Evolutionary conservation across 2,888 invertebrate species (phyloP), one percentile per base, ranked within the genome.

Genomic region (Aspidapion aeneum): DNA sequence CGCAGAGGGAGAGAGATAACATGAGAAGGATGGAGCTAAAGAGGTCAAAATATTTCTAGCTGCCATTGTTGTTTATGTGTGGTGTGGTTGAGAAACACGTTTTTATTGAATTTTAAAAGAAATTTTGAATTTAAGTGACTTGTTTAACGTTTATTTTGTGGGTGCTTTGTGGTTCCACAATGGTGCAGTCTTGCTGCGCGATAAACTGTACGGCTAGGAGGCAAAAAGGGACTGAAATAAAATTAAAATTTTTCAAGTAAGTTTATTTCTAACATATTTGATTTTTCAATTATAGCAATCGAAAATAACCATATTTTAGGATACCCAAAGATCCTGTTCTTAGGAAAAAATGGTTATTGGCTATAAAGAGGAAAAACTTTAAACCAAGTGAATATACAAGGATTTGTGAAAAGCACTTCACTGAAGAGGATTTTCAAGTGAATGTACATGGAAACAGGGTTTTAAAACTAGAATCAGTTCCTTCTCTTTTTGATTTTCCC

Each of bases 401-500:
- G 3, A 50, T 61, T 50, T 61, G 61, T 51, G 61, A 61, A 21
- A 56, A 61, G 21, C 61, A 61, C 20, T 61, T 61, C 21, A 16
- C n/a, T 2, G 17, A 17, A 21, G 16, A 22, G n/a, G 56, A 61
- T 50, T 61, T 56, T 48, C 49, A 56, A 20, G 18, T 55, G 1
- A 56, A 61, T 57, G 56, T 56, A 17, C 61, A 61, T 56, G 61
- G 61, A 1, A 56, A 61, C 18, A 61, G 21, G 50, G 57, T 61
- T 18, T 21, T 61, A 1, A 61, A 56, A 18, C 51, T 51, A 35
- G 21, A 51, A 1, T 18, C 61, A 2, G 20, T 61, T 61, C 61
- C 61, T 18, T 61, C 60, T 56, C 9, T 60, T 9, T 60, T 60
- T 55, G 55, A 60, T 55, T 60, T 60, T 49, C 49, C 60, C n/a